Conservation (phyloP, 2,888 invertebrate species). For the Nomada fabriciana region DNA sequence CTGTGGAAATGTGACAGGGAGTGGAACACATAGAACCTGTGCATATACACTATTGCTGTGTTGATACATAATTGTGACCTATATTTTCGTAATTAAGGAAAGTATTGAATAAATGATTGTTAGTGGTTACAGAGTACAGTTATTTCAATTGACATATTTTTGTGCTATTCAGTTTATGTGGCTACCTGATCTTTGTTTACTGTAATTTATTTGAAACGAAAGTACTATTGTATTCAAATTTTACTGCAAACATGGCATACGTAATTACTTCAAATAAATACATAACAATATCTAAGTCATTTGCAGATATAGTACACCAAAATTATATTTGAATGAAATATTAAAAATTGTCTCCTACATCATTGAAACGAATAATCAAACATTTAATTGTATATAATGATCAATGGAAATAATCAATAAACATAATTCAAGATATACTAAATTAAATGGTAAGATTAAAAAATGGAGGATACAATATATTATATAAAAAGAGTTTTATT, state of each 20-base stretch:
- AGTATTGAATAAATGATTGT: slow-evolving; percentile 12
- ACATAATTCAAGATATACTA: slow-evolving; percentile 41
- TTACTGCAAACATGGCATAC: background rate
- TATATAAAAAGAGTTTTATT: slow-evolving; percentile 72
- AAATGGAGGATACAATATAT: slow-evolving; percentile 69
- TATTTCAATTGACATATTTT: background rate
- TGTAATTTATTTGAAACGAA: background rate
- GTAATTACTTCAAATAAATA: slow-evolving; percentile 9
- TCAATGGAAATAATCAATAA: slow-evolving; percentile 18
- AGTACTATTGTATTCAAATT: too few species aligned
- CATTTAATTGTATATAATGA: background rate
- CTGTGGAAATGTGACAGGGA: slow-evolving; percentile 98
- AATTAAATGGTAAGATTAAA: slow-evolving; percentile 68
- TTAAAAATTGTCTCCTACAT: background rate
- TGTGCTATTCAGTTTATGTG: background rate
- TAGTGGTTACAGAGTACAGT: background rate
- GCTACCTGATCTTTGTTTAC: background rate
- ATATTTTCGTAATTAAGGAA: slow-evolving; percentile 58
- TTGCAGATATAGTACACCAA: background rate
- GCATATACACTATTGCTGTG: slow-evolving; percentile 99
- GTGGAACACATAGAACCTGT: slow-evolving; percentile 99
- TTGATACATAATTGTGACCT: slow-evolving; percentile 98
- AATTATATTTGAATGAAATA: background rate
- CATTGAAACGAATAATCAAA: background rate
- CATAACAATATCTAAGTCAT: background rate